Evolutionary conservation across 2,888 invertebrate species (phyloP), one percentile per base, ranked within the genome.

Genomic region (Diploptera punctata): DNA sequence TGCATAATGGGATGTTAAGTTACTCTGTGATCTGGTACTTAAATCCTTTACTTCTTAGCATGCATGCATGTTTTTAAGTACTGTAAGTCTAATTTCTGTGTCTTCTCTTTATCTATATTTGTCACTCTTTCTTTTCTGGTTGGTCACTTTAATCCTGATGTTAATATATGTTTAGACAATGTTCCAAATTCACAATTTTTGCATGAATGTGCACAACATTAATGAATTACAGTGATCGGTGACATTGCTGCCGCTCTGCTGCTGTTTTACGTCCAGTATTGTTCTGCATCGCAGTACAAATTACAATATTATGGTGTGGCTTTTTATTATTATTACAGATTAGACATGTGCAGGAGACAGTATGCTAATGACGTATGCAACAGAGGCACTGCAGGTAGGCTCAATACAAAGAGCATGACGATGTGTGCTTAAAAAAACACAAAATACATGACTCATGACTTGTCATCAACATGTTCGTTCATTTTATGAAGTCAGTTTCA

Each of bases 311-410:
- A 65, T 65, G 65, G 38, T n/a, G n/a, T 70, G 49, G 38, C 54
- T 74, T 70, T n/a, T 74, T 72, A 67, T 74, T 74, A 62, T 69
- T 62, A 67, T 93, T 94, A 86, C 95, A 96, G 96, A 94, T 94
- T 97, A 91, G 97, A 97, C 93, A 97, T 97, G 96, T 97, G 97
- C 93, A 93, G 97, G 88, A 91, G 96, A 89, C 92, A 94, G 87
- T 93, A 91, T 89, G 92, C 93, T 85, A 93, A 92, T 89, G 95
- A 95, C 87, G 92, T 93, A 87, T 97, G 97, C 93, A 97, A 97
- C 93, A 92, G 96, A 89, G 97, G 97, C 89, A 97, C 97, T 81
- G 97, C 97, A 94, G 97, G 97, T 97, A 95, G 90, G 86, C 83
- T 26, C 47, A 29, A n/a, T 18, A 19, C 19, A 43, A 29, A 29